Evolutionary conservation across 2,888 invertebrate genomes (phyloP), one percentile per base, ranked within the genome.

Genomic region (Hecatera dysodea): DNA sequence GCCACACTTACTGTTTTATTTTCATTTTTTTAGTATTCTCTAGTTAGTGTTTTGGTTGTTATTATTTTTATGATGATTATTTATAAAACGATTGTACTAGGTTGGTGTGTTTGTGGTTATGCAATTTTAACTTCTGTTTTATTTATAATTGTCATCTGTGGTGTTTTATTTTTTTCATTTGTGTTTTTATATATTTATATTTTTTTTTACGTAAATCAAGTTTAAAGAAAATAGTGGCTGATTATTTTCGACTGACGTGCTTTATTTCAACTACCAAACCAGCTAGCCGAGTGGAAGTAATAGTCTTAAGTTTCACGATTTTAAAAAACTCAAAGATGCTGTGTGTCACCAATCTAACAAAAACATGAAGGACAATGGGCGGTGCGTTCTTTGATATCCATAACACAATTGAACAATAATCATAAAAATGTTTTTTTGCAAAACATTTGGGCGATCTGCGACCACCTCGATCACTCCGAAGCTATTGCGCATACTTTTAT

Each of bases 381-480:
- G 92, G 91, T 82, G 59, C 52, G 46, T 71, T 82, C 89, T 92
- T 90, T 88, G 71, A 86, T 79, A 83, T 78, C 63, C 67, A 70
- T 75, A 75, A 78, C 83, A 90, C 89, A 90, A 90, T 86, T 86
- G 85, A 56, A 83, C 82, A 72, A 78, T 65, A 80, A 79, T 77
- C 75, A 74, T 85, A 85, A 89, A 88, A 85, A 83, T 69, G 68
- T 83, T 19, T 84, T 81, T 88, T 83, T 78, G 76, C 87, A 90
- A 88, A 89, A 88, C 83, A 70, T 71, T 67, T 72, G 65, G 75
- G 63, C 82, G 89, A 89, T 90, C 91, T 90, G 66, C 86, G 90
- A 90, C 90, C 92, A 90, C 91, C 90, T 86, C 87, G 85, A 82
- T 85, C 72, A 82, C 78, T 77, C 86, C 75, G 79, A 84, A 82